phyloP scores from a whole-genome alignment of 2,797 vertebrate genomes.

The Cuculus canorus region DNA sequence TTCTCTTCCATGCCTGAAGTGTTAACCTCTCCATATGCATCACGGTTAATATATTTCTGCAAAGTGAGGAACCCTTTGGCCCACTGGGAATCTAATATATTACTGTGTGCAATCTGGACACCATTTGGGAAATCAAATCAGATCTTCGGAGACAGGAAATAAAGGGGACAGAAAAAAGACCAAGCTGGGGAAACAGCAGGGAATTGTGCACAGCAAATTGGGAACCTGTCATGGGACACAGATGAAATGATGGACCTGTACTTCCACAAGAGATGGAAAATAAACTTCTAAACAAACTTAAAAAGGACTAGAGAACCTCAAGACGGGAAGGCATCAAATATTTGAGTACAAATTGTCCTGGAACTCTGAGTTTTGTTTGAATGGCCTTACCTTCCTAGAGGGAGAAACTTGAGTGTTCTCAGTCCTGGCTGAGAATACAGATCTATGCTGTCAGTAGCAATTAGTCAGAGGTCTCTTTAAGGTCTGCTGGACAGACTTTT shows the following conservation, averaged over 20 bases:
- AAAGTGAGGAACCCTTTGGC: background rate
- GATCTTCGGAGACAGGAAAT: background rate
- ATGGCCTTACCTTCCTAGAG: background rate
- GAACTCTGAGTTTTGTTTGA: background rate
- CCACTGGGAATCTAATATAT: background rate
- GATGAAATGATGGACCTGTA: background rate
- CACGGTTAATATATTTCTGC: background rate
- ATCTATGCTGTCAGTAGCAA: too few relatives aligned
- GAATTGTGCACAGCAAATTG: background rate
- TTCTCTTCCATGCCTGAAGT: background rate
- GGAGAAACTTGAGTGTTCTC: background rate
- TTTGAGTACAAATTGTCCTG: background rate
- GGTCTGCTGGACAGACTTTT: background rate
- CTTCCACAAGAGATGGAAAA: background rate
- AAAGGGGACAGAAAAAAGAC: background rate
- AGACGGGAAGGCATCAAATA: background rate
- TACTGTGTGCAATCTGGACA: background rate
- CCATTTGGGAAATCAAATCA: background rate
- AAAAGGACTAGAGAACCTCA: background rate
- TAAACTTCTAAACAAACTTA: background rate
- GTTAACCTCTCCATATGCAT: background rate
- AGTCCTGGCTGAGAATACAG: background rate
- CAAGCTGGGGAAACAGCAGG: background rate
- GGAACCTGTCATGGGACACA: background rate
- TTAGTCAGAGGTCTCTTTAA: background rate